Base-by-base conservation (phyloP, 1,140 invertebrate species). In the Cherax quadricarinatus region DNA sequence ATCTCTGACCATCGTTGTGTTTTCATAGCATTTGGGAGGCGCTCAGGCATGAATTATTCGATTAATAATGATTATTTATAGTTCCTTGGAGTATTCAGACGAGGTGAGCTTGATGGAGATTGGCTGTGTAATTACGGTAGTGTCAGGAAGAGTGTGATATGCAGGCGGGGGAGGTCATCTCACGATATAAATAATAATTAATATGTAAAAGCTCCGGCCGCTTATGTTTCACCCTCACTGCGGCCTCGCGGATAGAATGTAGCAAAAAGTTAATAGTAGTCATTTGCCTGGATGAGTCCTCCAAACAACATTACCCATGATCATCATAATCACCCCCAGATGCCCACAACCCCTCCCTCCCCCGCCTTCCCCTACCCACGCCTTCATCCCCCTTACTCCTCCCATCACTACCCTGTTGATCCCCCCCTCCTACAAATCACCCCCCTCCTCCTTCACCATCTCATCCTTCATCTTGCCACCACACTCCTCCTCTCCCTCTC, bases 251-350 rank as follows among this genome's bases (percentile, higher is more conserved):
- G n/a, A 75, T n/a, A 75, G 70, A 75, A 75, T 75, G 70, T n/a
- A 75, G 24, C 70, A 75, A 75, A 75, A 30, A 30, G 70, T 75
- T 75, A 75, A 75, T 75, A 75, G 70, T 75, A 75, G 70, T 75
- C 70, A 75, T 75, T 75, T 75, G 70, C 7, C n/a, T 75, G 70
- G 70, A 75, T 75, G 70, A 75, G 24, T 75, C 70, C 70, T 75
- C 70, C 70, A 75, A 75, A 75, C 70, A 75, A 30, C 70, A 75
- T 75, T 75, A 75, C 24, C 70, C 70, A 75, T 75, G 70, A 75
- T 75, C 70, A 75, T 75, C 70, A 75, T 75, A 75, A 75, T 75
- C 70, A 75, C 70, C 70, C 70, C 21, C 70, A 75, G 70, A 75
- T 75, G 70, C 70, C 70, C 70, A 75, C 70, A 75, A 21, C 70